A percentile compares a stretch with the other conserved stretches of the same genome.
phyloP scores from a whole-genome alignment of 2,888 invertebrate species.

The Nymphalis urticae region DNA sequence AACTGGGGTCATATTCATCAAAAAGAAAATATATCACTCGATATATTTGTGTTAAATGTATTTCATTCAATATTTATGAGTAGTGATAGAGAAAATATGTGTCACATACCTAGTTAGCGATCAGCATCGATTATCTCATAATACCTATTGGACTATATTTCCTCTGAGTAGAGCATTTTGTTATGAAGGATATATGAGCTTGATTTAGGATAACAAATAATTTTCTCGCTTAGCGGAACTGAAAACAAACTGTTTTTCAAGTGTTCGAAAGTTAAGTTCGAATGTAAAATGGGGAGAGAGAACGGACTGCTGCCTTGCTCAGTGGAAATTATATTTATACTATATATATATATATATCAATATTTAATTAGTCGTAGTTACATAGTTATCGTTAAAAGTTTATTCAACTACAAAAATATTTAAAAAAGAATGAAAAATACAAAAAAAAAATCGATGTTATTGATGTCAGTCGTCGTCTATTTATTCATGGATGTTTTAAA shows the following conservation, averaged over 20 bases:
- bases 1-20: conserved; percentile 33
- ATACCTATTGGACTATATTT: conserved; percentile 18
- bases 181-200: conserved; percentile 17
- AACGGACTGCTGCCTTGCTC: conserved; percentile 33
- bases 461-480: conserved; percentile 23
- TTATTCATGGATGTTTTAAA: conserved; percentile 14
- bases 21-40: neutral
- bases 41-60: neutral
- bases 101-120: neutral
- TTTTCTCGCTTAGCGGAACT: conserved; percentile 8
- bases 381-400: conserved; percentile 8
- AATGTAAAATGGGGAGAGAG: conserved; percentile 24
- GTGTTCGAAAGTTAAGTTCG: conserved; percentile 6
- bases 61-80: neutral
- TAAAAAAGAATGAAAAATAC: conserved; percentile 11
- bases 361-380: conserved; percentile 10
- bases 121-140: conserved; percentile 1
- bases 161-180: conserved; percentile 31
- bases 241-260: neutral
- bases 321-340: conserved; percentile 26
- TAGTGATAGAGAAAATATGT: neutral
- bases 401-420: conserved; percentile 1
- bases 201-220: conserved; percentile 15
- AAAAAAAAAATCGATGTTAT: conserved; percentile 3
- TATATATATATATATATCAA: neutral